Base-by-base conservation (phyloP, 2,113 vertebrate species). In the Tachysurus fulvidraco region DNA sequence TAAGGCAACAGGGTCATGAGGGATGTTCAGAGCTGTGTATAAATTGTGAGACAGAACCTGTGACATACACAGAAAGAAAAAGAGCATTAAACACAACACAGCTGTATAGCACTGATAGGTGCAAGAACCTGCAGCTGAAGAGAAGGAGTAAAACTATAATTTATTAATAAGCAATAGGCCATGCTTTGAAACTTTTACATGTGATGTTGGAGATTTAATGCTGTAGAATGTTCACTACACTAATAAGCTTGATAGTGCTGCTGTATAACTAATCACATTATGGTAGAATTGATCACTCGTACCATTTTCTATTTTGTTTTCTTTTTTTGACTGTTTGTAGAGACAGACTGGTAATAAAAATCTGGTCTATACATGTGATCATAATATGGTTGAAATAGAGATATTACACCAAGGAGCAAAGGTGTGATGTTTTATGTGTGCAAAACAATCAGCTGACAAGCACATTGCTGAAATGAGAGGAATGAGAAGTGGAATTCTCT, bases 21-120 rank as follows among this genome's bases (percentile, higher is more conserved):
- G 95, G 87, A 96, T 95, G 89, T 96, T 95, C 83, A 96, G 90
- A 28, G 95, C 95, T 0, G 95, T 96, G 91, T 95, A 96, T 77
- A 96, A 90, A 89, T 96, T 96, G 91, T 96, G 94, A 19, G 95
- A 96, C 9, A 96, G 92, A 30, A 96, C 95, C 95, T 96, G 84
- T 36, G 8, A 88, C 41, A 71, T 55, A 79, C 0, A 71, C 1
- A 81, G 7, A 77, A 52, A 82, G 16, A 17, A 55, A 79, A 78
- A 46, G 13, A n/a, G 25, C 10, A 59, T 17, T 30, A 30, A 59
- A 55, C 12, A 67, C 13, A 60, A 65, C 23, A 85, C 23, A 71
- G 46, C 50, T 79, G 52, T 21, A 78, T 16, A 28, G 76, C 2
- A 78, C 25, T 28, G 25, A 78, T 11, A 55, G 14, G 25, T 17